A percentile compares a stretch with the other conserved stretches of the same genome.
These are phyloP conservation scores for Leptopilina clavipes DNA, from an alignment of 1,140 invertebrate species.

Conservation along the genomic window DNA sequence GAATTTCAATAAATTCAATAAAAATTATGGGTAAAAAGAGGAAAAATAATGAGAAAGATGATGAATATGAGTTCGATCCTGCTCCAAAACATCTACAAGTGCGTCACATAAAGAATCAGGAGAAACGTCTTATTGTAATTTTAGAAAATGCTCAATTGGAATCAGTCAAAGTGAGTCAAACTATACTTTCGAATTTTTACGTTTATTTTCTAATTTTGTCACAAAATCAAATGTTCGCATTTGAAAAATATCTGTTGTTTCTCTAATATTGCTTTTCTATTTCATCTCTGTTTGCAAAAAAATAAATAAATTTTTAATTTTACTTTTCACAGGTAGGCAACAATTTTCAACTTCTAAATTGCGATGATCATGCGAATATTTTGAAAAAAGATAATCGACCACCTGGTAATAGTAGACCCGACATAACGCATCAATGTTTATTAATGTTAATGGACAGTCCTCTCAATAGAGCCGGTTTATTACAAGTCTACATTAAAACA, in stretches of 20 bases:
- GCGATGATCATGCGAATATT: conserved; percentile 92
- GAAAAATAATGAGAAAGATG: conserved; percentile 73
- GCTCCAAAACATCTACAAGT: conserved; percentile 81
- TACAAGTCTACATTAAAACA: conserved; percentile 95
- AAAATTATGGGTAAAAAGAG: conserved; percentile 80
- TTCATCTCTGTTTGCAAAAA: too few relatives aligned
- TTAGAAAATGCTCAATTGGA: conserved; percentile 96
- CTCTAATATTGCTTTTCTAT: too few relatives aligned
- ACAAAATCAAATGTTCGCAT: neutral
- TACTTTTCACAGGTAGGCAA: conserved; percentile 83
- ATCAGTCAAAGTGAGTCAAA: conserved; percentile 89
- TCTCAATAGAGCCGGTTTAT: conserved; percentile 90
- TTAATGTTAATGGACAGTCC: conserved; percentile 98
- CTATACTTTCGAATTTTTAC: conserved; percentile 25
- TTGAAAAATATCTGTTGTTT: too few relatives aligned
- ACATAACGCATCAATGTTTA: conserved; percentile 96
- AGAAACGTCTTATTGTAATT: conserved; percentile 94
- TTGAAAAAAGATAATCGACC: conserved; percentile 91
- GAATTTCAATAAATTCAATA: neutral
- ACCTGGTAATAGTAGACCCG: conserved; percentile 89
- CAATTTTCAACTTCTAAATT: conserved; percentile 93
- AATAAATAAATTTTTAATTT: conserved; percentile 55
- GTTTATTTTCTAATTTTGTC: neutral
- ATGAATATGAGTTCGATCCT: conserved; percentile 82
- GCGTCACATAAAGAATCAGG: conserved; percentile 84